These are phyloP conservation scores for Irena cyanogastra DNA, from an alignment of 2,113 vertebrate genomes.

Conservation along the genomic window DNA sequence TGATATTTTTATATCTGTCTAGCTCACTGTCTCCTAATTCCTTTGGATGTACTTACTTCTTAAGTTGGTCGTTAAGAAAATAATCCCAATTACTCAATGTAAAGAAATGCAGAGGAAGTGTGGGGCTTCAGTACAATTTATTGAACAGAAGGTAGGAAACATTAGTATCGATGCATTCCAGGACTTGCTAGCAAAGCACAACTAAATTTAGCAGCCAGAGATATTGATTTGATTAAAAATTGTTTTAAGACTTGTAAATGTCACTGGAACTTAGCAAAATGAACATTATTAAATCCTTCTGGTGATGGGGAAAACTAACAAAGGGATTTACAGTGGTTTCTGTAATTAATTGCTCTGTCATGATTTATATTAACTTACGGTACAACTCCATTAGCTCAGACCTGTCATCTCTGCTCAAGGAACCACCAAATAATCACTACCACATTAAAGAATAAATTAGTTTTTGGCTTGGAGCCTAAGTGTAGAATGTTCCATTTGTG, in stretches of 20 bases:
- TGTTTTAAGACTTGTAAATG: conserved; percentile 85
- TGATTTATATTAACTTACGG: conserved; percentile 87
- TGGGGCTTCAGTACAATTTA: conserved; percentile 42
- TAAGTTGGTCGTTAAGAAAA: conserved; percentile 42
- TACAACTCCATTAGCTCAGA: conserved; percentile 84
- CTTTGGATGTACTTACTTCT: conserved; percentile 42
- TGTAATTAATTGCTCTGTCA: conserved; percentile 88
- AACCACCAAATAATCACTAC: conserved; percentile 83
- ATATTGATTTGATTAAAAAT: conserved; percentile 86
- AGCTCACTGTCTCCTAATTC: conserved; percentile 24
- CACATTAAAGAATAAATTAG: conserved; percentile 87
- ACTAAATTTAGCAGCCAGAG: conserved; percentile 77
- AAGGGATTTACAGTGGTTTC: conserved; percentile 83
- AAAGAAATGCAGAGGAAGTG: conserved; percentile 67
- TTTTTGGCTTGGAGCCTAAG: conserved; percentile 80
- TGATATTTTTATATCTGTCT: conserved; percentile 17
- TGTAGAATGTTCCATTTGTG: conserved; percentile 79
- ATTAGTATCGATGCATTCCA: conserved; percentile 65
- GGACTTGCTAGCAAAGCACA: conserved; percentile 70
- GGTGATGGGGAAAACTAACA: conserved; percentile 82
- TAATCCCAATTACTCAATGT: conserved; percentile 57
- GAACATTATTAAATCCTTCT: conserved; percentile 84
- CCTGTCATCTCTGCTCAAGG: conserved; percentile 82
- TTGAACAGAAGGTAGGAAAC: conserved; percentile 72
- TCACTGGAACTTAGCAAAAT: conserved; percentile 82